Conservation (phyloP, 2,797 vertebrate species). For the Balearica regulorum region DNA sequence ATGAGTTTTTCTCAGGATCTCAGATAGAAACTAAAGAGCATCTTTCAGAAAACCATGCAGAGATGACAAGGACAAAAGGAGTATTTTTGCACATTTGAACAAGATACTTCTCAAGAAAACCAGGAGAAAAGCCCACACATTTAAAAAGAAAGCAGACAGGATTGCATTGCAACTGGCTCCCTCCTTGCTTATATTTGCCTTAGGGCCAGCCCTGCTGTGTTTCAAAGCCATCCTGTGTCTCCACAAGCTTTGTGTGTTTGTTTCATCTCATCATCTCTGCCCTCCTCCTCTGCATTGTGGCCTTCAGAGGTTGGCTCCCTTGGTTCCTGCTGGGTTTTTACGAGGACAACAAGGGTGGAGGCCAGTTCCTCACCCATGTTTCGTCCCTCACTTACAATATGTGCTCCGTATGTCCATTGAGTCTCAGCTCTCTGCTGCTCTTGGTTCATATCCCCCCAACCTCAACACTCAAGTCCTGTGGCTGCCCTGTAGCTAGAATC, state of each 20-base stretch:
- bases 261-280: not conserved
- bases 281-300: not conserved
- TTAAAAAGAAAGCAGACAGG: not conserved
- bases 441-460: not conserved
- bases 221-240: not conserved
- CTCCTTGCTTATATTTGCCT: not conserved
- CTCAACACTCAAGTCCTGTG: not conserved
- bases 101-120: not conserved
- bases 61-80: not conserved
- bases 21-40: not conserved
- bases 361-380: not conserved
- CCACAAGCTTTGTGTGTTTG: not conserved
- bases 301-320: not conserved
- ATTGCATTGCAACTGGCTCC: not conserved
- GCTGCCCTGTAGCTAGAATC: not conserved
- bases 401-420: not conserved
- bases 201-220: not conserved
- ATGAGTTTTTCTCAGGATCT: not conserved
- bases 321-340: not conserved
- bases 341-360: not conserved
- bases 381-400: not conserved
- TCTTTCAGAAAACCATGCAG: not conserved
- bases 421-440: not conserved
- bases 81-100: not conserved
- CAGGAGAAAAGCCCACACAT: not conserved